A percentile compares a stretch with the other conserved stretches of the same genome.
Conservation (phyloP, 2,888 invertebrate genomes). For the Emmelina monodactyla region DNA sequence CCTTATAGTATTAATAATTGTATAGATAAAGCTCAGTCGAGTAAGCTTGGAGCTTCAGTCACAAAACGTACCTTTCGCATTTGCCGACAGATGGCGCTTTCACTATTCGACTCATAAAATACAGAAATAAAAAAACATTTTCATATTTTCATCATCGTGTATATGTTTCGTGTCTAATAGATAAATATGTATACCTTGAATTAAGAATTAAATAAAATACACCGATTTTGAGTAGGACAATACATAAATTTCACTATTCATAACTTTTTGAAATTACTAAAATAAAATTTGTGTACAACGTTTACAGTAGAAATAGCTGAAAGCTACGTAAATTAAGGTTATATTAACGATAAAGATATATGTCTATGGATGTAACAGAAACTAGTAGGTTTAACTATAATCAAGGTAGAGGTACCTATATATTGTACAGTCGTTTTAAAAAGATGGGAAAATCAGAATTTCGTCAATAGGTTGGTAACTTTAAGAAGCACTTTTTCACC, state of each 20-base stretch:
- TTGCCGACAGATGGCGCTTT: too few species aligned
- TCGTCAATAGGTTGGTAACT: background rate
- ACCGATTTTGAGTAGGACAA: slow-evolving; percentile 29
- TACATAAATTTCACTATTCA: too few species aligned
- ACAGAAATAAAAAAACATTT: too few species aligned
- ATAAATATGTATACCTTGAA: too few species aligned
- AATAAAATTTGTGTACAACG: background rate
- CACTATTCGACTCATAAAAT: too few species aligned
- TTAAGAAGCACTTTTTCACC: background rate
- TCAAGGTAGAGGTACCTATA: background rate
- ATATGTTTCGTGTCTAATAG: too few species aligned
- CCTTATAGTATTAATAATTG: slow-evolving; percentile 17
- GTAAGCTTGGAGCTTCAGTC: slow-evolving; percentile 36
- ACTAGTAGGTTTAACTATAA: background rate
- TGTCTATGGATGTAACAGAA: background rate
- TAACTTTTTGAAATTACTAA: slow-evolving; percentile 1
- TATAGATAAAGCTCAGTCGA: slow-evolving; percentile 23
- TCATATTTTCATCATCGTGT: too few species aligned
- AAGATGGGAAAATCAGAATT: background rate
- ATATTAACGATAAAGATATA: background rate
- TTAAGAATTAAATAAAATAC: too few species aligned
- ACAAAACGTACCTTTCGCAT: too few species aligned
- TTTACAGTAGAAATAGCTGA: background rate
- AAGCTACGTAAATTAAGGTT: background rate
- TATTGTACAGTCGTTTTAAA: background rate